Conservation (phyloP, 2,797 vertebrate species). For the Pygocentrus nattereri region DNA sequence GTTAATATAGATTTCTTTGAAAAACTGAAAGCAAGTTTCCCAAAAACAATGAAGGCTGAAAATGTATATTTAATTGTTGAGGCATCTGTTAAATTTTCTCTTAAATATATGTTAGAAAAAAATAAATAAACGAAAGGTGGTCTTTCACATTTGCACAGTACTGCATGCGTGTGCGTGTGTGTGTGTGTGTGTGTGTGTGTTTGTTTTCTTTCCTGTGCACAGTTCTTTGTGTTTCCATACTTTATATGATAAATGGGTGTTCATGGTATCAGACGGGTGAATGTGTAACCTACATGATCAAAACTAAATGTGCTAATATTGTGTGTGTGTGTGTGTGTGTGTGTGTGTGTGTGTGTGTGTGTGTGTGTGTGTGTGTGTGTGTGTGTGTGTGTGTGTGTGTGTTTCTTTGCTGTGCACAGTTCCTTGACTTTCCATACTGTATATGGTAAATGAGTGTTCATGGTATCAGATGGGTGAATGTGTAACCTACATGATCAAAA, state of each 20-base stretch:
- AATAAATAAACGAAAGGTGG: too few relatives aligned
- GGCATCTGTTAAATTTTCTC: too few relatives aligned
- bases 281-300: conserved; percentile 30
- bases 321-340: conserved; percentile 10
- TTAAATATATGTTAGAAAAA: too few relatives aligned
- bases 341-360: not conserved
- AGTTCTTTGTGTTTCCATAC: conserved; percentile 54
- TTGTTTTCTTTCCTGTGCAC: conserved; percentile 39
- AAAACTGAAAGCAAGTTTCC: too few relatives aligned
- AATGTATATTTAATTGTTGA: too few relatives aligned
- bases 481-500: conserved; percentile 27
- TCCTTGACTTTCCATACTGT: conserved; percentile 57
- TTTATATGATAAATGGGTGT: conserved; percentile 34
- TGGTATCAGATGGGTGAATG: conserved; percentile 25
- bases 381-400: conserved; percentile 34
- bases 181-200: conserved; percentile 33
- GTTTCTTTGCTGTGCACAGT: conserved; percentile 40
- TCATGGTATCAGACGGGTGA: conserved; percentile 18
- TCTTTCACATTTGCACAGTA: too few relatives aligned
- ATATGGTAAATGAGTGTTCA: conserved; percentile 21
- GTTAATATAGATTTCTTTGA: too few relatives aligned
- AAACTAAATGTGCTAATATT: conserved; percentile 15
- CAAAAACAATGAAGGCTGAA: too few relatives aligned
- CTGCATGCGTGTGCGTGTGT: conserved; percentile 23
- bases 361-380: conserved; percentile 39